Evolutionary conservation across 2,888 invertebrate species (phyloP).

Genomic region (Drosophila cognata): DNA sequence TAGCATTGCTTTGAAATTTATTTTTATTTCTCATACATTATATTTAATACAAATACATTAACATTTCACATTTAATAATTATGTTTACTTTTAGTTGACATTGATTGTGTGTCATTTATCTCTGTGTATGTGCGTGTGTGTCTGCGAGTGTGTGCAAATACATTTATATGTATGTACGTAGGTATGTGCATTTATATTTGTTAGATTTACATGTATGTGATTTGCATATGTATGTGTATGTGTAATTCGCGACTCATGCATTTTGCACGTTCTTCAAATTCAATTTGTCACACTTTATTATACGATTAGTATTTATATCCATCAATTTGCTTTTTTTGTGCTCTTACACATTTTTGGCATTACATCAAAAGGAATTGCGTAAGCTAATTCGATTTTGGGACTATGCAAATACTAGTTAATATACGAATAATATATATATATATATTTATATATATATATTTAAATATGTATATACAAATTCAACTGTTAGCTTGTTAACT

Average conservation of each 20-base stretch:
- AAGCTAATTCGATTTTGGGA: constrained; percentile 37
- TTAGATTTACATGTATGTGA: constrained; percentile 28
- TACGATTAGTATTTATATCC: constrained; percentile 4
- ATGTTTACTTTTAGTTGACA: constrained; percentile 70
- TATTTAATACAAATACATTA: constrained; percentile 78
- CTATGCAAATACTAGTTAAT: constrained; percentile 29
- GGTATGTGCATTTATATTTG: constrained; percentile 46
- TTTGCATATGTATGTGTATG: background rate
- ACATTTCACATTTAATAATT: constrained; percentile 78
- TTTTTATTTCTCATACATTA: constrained; percentile 65
- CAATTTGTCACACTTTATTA: constrained; percentile 24
- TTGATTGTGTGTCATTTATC: constrained; percentile 67
- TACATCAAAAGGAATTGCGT: constrained; percentile 48
- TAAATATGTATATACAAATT: constrained; percentile 66
- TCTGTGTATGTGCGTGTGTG: constrained; percentile 30
- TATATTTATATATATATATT: constrained; percentile 41
- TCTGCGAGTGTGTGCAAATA: constrained; percentile 52
- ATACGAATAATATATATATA: constrained; percentile 20
- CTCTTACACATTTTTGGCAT: constrained; percentile 51
- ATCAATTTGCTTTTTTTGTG: constrained; percentile 37
- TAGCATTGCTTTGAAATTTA: constrained; percentile 30
- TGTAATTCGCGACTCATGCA: constrained; percentile 18
- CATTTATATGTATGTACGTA: constrained; percentile 18
- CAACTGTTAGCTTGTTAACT: constrained; percentile 73
- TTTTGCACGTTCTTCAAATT: constrained; percentile 21